A percentile compares a stretch with the other conserved stretches of the same genome.
Conservation (phyloP, 2,113 vertebrate genomes). For the Esox niger region DNA sequence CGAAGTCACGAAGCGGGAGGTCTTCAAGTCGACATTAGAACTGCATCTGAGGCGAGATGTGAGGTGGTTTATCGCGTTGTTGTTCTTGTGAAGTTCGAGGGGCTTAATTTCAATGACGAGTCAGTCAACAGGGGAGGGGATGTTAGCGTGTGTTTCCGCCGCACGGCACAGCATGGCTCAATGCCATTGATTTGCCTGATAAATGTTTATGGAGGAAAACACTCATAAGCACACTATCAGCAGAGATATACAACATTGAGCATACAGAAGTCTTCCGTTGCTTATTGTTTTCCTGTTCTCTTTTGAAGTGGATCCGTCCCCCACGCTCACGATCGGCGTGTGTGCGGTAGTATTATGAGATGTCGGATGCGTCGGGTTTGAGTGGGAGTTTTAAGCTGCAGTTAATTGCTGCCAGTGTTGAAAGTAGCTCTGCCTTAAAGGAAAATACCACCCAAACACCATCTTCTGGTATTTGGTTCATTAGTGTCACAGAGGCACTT, state of each 20-base stretch:
- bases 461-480: no score
- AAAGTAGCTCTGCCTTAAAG: neutral
- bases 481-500: no score
- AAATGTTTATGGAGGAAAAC: slow-evolving; percentile 43
- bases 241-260: slow-evolving; percentile 21
- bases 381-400: slow-evolving; percentile 16
- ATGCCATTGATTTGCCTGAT: slow-evolving; percentile 42
- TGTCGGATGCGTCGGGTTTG: neutral
- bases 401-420: slow-evolving; percentile 9
- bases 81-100: neutral
- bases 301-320: slow-evolving; percentile 18
- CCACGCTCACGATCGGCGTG: neutral
- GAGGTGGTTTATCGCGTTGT: slow-evolving; percentile 25
- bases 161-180: no score
- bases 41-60: neutral
- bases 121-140: slow-evolving; percentile 16
- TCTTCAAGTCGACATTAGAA: slow-evolving; percentile 13
- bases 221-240: slow-evolving; percentile 35
- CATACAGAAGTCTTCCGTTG: slow-evolving; percentile 15
- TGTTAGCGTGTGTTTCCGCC: slow-evolving; percentile 13
- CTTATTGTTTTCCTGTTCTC: slow-evolving; percentile 27
- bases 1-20: neutral
- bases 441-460: no score
- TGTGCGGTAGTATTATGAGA: neutral
- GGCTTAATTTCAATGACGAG: slow-evolving; percentile 36